Conservation (phyloP, 2,113 vertebrate species). For the Catharus fuscescens region DNA sequence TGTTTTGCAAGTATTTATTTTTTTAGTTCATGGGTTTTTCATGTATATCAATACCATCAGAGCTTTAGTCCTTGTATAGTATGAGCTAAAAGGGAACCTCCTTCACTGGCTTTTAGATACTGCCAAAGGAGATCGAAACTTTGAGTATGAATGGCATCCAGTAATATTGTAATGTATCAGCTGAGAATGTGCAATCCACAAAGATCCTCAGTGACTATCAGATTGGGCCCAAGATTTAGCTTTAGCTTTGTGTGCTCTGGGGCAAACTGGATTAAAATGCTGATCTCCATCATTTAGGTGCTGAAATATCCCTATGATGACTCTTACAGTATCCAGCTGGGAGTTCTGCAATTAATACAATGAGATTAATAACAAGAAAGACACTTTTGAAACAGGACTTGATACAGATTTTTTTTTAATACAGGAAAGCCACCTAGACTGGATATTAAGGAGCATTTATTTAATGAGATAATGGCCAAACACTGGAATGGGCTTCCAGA, state of each 20-base stretch:
- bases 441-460: neutral
- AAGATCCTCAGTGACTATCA: neutral
- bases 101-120: neutral
- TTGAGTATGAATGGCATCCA: conserved; percentile 16
- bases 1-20: neutral
- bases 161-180: neutral
- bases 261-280: neutral
- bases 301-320: neutral
- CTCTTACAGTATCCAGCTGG: neutral
- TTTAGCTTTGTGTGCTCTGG: neutral
- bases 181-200: neutral
- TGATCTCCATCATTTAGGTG: neutral
- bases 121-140: neutral
- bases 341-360: neutral
- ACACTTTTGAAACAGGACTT: neutral
- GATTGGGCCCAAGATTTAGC: neutral
- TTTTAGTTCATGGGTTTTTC: neutral
- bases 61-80: neutral
- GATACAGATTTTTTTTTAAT: neutral
- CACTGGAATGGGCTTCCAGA: neutral
- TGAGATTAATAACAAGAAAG: neutral
- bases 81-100: neutral
- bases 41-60: neutral
- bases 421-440: neutral
- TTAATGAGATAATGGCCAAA: neutral